Conservation (phyloP, 1,140 invertebrate genomes). For the Archivesica marissinica region DNA sequence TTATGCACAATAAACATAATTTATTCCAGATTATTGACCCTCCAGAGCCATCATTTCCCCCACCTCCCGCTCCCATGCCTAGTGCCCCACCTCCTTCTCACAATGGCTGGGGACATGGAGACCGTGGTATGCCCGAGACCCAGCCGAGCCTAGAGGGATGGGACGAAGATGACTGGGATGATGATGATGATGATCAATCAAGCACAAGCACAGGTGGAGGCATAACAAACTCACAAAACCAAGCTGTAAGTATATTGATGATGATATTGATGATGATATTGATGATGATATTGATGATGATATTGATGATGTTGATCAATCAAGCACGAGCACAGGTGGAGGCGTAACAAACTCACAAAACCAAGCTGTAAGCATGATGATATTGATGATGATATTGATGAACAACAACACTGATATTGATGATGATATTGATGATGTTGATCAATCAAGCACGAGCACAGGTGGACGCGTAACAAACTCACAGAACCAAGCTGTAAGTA, state of each 20-base stretch:
- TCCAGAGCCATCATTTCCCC: conserved; percentile 84
- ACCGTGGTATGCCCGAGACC: conserved; percentile 33
- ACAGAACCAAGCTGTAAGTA: neutral
- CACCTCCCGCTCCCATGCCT: conserved; percentile 75
- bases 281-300: too few relatives aligned
- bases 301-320: too few relatives aligned
- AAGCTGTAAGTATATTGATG: neutral
- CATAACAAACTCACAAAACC: neutral
- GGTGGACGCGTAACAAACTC: neutral
- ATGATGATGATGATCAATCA: conserved; percentile 91
- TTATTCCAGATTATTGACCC: conserved; percentile 74
- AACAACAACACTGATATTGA: neutral
- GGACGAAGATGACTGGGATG: conserved; percentile 96
- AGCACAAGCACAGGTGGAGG: conserved; percentile 74
- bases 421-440: neutral
- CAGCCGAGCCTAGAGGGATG: conserved; percentile 87
- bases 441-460: neutral
- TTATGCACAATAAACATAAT: neutral
- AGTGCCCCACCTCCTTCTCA: conserved; percentile 43
- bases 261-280: too few relatives aligned
- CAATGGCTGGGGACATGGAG: conserved; percentile 41
- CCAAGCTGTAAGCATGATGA: neutral
- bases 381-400: neutral
- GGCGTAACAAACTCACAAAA: neutral
- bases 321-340: neutral